These are phyloP conservation scores for Parazoanthus darwini DNA, from an alignment of 92 coral and sea anemone genomes.

Conservation along the genomic window DNA sequence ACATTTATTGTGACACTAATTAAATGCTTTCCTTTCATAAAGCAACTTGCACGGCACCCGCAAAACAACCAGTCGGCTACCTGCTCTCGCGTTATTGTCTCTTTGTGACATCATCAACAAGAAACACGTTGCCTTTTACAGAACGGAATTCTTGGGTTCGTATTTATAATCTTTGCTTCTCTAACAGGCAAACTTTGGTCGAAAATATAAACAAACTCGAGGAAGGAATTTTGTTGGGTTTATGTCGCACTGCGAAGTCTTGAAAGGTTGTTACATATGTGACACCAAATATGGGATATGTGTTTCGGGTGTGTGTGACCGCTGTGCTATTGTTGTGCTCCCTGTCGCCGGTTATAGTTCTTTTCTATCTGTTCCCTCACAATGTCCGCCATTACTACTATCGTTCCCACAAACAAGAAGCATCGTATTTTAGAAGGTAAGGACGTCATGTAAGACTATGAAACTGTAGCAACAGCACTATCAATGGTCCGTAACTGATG, in stretches of 20 bases:
- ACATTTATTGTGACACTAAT: too few relatives aligned
- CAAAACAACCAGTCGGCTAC: slow-evolving; percentile 18
- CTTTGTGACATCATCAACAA: background rate
- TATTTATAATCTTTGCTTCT: background rate
- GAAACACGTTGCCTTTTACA: background rate
- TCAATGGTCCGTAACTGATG: too few relatives aligned
- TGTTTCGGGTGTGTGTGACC: slow-evolving; percentile 17
- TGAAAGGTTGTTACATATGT: background rate
- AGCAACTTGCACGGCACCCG: background rate
- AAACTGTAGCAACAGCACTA: background rate
- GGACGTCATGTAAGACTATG: background rate
- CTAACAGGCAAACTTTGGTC: background rate
- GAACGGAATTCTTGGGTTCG: background rate
- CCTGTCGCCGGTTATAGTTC: slow-evolving; percentile 35
- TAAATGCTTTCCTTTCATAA: background rate
- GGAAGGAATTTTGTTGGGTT: background rate
- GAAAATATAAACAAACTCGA: background rate
- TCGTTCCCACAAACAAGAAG: slow-evolving; percentile 1
- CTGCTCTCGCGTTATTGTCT: background rate
- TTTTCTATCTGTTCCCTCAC: slow-evolving; percentile 35
- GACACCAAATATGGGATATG: background rate
- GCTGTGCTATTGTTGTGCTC: slow-evolving; percentile 30
- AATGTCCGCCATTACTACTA: slow-evolving; percentile 36
- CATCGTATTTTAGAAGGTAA: slow-evolving; percentile 5
- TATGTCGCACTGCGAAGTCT: background rate